phyloP scores from a whole-genome alignment of 2,888 invertebrate species.

The Fragum sueziense region DNA sequence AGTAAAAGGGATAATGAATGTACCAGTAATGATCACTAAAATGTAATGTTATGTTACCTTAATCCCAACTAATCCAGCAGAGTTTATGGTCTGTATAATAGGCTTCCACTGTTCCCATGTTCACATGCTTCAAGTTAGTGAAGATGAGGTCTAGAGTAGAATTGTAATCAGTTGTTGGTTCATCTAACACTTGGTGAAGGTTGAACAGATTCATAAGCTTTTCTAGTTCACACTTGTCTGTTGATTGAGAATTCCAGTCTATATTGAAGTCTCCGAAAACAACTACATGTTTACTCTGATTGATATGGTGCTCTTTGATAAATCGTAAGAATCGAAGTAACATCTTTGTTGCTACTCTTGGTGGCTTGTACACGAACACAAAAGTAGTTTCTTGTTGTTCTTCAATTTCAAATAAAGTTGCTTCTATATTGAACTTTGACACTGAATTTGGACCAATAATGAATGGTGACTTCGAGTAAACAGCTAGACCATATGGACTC shows the following conservation, averaged over 20 bases:
- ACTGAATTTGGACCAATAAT: conserved; percentile 14
- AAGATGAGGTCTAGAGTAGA: conserved; percentile 40
- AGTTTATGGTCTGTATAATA: conserved; percentile 30
- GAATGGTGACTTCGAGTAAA: conserved; percentile 30
- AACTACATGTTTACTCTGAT: conserved; percentile 12
- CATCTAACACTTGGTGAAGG: conserved; percentile 22
- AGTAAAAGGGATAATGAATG: too few relatives aligned
- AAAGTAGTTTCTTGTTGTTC: neutral
- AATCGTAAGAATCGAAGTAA: conserved; percentile 12
- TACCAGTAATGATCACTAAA: too few relatives aligned
- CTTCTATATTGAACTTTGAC: conserved; percentile 15
- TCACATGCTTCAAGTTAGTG: conserved; percentile 13
- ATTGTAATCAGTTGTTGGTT: conserved; percentile 33
- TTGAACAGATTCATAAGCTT: conserved; percentile 2
- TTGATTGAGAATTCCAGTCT: conserved; percentile 12
- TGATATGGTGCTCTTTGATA: conserved; percentile 15
- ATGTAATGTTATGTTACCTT: conserved; percentile 17
- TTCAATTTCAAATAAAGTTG: conserved; percentile 18
- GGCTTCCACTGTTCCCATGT: conserved; percentile 5
- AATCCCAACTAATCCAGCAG: conserved; percentile 24
- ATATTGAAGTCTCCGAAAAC: conserved; percentile 42
- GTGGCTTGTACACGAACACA: conserved; percentile 34
- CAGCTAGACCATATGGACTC: conserved; percentile 29
- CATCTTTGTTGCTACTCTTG: conserved; percentile 24
- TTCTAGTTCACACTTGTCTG: conserved; percentile 16